Evolutionary conservation across 2,797 vertebrate genomes (phyloP).

Genomic region (Tragelaphus eurycerus): DNA sequence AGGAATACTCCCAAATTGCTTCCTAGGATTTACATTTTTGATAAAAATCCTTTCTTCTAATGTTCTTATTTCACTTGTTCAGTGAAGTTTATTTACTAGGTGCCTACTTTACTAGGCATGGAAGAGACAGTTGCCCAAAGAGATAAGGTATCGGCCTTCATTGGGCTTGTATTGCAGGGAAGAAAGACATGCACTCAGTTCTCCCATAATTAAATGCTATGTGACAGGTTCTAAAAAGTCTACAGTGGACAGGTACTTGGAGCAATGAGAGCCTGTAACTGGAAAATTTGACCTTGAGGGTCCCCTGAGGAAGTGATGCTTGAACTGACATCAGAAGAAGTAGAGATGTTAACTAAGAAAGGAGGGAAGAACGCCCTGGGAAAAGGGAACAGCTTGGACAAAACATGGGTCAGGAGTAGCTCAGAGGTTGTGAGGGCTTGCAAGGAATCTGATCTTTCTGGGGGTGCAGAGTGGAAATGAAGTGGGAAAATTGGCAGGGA

Average conservation of each 20-base stretch:
- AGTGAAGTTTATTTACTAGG: background rate
- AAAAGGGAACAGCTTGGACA: background rate
- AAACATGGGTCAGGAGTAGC: background rate
- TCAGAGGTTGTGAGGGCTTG: background rate
- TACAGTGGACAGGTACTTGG: background rate
- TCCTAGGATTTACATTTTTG: background rate
- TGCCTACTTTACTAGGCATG: background rate
- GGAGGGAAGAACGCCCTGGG: background rate
- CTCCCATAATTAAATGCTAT: background rate
- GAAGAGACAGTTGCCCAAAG: background rate
- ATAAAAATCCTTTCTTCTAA: background rate
- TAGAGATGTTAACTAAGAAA: background rate
- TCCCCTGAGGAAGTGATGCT: background rate
- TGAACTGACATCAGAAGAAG: constrained; percentile 15
- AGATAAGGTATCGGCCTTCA: background rate
- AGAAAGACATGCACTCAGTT: background rate
- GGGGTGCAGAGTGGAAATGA: background rate
- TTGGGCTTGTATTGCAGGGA: background rate
- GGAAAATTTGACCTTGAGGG: background rate
- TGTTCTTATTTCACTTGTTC: background rate
- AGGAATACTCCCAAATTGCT: background rate
- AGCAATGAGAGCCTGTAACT: background rate
- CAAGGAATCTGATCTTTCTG: background rate
- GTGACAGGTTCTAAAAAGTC: background rate
- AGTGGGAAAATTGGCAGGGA: background rate